phyloP scores from a whole-genome alignment of 2,797 vertebrate genomes.

The Buphagus erythrorhynchus region DNA sequence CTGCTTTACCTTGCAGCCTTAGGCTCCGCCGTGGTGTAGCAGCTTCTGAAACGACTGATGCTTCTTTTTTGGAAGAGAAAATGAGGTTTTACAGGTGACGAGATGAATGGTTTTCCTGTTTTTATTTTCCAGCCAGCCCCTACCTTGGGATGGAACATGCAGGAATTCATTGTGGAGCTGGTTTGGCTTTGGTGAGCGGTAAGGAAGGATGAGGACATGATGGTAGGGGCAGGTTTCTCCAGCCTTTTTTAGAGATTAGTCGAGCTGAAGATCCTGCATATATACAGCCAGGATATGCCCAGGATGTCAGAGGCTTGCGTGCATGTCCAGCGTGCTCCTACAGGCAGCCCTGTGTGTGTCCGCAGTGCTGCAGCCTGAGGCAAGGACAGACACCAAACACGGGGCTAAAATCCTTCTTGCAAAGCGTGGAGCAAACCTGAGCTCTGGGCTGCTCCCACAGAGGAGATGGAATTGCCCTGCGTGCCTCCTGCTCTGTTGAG shows the following conservation, averaged over 20 bases:
- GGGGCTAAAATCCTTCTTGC: not conserved
- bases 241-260: not conserved
- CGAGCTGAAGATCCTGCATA: not conserved
- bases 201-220: not conserved
- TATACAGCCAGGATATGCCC: not conserved
- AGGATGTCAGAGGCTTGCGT: not conserved
- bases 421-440: not conserved
- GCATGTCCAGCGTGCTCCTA: accelerated
- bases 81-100: not conserved
- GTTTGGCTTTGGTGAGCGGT: not conserved
- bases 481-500: not conserved
- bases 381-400: not conserved
- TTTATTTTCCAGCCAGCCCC: not conserved
- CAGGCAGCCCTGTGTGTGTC: not conserved
- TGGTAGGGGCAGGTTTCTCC: not conserved
- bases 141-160: not conserved
- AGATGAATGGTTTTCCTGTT: not conserved
- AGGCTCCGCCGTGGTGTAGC: not conserved
- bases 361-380: not conserved
- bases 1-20: not conserved
- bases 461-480: not conserved
- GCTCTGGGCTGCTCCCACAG: not conserved
- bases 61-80: not conserved
- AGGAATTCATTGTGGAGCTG: accelerated
- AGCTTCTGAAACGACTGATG: not conserved